Percentiles rank a stretch among this genome's conserved stretches.
Evolutionary conservation across 2,888 invertebrate genomes (phyloP).

Genomic region (Agonopterix subpropinquella): DNA sequence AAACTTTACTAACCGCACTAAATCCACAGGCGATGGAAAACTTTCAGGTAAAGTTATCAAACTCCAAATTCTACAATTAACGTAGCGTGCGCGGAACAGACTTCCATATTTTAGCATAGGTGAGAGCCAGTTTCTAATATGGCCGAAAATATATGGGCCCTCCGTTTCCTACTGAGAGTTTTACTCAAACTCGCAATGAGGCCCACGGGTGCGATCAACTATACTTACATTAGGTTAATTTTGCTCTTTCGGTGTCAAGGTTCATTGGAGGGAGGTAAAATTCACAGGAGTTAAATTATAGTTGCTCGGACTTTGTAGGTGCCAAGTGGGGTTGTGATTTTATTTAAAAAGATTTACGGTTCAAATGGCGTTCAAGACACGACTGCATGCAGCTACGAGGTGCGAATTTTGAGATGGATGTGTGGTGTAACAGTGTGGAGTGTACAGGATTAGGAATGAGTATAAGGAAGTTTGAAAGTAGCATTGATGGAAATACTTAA

Average conservation of each 20-base stretch:
- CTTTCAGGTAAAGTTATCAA: constrained; percentile 43
- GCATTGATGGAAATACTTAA: too few relatives aligned
- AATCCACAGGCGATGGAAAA: constrained; percentile 22
- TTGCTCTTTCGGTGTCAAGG: constrained; percentile 41
- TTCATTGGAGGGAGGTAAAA: constrained; percentile 36
- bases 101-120: constrained; percentile 55
- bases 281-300: constrained; percentile 35
- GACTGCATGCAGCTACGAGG: too few relatives aligned
- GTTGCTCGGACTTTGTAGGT: constrained; percentile 11
- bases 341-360: background rate
- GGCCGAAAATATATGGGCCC: constrained; percentile 45
- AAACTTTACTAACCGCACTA: constrained; percentile 31
- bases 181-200: constrained; percentile 44
- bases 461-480: too few relatives aligned
- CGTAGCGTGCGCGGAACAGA: constrained; percentile 38
- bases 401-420: too few relatives aligned
- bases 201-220: constrained; percentile 50
- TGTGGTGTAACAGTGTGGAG: too few relatives aligned
- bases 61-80: constrained; percentile 60
- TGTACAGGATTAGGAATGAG: too few relatives aligned
- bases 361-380: too few relatives aligned
- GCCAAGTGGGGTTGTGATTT: constrained; percentile 9
- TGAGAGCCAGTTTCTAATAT: constrained; percentile 49
- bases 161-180: constrained; percentile 36
- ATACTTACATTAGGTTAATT: constrained; percentile 51